Conservation (phyloP, 2,113 vertebrate genomes). For the Bostrychus sinensis region DNA sequence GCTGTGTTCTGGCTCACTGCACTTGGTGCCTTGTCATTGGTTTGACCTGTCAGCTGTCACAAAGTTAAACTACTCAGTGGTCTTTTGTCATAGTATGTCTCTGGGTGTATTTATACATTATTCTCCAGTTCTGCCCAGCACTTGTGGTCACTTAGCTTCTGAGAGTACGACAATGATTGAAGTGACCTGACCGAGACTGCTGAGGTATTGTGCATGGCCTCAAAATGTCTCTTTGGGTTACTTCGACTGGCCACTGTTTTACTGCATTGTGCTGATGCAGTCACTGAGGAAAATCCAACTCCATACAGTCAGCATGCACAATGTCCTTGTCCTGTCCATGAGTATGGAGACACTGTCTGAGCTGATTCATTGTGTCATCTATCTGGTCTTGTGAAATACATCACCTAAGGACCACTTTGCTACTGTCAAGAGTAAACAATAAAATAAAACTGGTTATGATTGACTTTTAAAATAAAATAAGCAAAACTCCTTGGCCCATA, state of each 20-base stretch:
- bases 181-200: conserved; percentile 30
- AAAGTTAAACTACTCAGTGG: conserved; percentile 22
- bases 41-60: conserved; percentile 23
- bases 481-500: too few relatives aligned
- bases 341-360: conserved; percentile 38
- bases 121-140: conserved; percentile 19
- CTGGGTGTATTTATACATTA: conserved; percentile 23
- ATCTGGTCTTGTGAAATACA: conserved; percentile 38
- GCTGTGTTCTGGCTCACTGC: conserved; percentile 11
- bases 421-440: too few relatives aligned
- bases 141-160: conserved; percentile 25
- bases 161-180: conserved; percentile 10
- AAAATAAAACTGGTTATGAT: too few relatives aligned
- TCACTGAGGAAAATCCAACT: conserved; percentile 1
- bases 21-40: conserved; percentile 22
- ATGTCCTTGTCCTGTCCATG: conserved; percentile 30
- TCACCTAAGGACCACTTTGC: conserved; percentile 41
- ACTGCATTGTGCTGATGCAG: conserved; percentile 41
- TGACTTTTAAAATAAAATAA: too few relatives aligned
- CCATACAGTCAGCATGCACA: conserved; percentile 35
- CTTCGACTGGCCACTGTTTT: conserved; percentile 35
- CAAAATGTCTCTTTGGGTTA: conserved; percentile 53
- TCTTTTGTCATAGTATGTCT: conserved; percentile 22
- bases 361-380: conserved; percentile 40
- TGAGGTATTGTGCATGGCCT: conserved; percentile 39